These are phyloP conservation scores for Neopipo cinnamomea DNA, from an alignment of 2,113 vertebrate genomes.

Conservation along the genomic window DNA sequence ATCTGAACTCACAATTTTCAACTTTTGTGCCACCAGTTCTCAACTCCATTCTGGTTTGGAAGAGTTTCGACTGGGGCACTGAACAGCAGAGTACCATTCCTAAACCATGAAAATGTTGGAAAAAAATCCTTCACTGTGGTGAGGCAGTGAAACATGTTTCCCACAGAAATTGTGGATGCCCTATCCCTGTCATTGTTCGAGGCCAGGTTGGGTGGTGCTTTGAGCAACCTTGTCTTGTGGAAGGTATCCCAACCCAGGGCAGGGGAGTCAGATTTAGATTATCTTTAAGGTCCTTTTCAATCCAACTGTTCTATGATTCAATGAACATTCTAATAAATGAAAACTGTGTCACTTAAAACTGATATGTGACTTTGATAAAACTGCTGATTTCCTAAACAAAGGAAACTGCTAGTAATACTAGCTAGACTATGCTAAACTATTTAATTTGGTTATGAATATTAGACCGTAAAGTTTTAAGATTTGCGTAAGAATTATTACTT, in stretches of 20 bases:
- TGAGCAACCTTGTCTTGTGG: not conserved
- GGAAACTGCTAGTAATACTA: not conserved
- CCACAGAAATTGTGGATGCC: not conserved
- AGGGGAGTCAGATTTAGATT: not conserved
- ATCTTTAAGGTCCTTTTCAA: not conserved
- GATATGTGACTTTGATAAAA: not conserved
- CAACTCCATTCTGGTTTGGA: not conserved
- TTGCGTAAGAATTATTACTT: not conserved
- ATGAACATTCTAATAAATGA: not conserved
- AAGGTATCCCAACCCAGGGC: not conserved
- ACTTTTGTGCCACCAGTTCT: not conserved
- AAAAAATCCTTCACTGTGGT: not conserved
- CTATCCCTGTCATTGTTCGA: not conserved
- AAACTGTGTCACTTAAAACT: not conserved
- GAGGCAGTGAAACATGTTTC: not conserved
- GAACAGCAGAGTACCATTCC: not conserved
- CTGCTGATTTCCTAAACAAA: not conserved
- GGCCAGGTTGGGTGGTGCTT: not conserved
- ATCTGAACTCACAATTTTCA: not conserved
- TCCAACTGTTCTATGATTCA: not conserved
- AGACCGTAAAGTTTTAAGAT: not conserved
- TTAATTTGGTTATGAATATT: not conserved
- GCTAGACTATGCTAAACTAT: not conserved
- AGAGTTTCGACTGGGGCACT: not conserved
- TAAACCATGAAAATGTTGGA: not conserved